Percentiles rank a stretch among this genome's conserved stretches.
Conservation (phyloP, 2,888 invertebrate species). For the Willowsia nigromaculata region DNA sequence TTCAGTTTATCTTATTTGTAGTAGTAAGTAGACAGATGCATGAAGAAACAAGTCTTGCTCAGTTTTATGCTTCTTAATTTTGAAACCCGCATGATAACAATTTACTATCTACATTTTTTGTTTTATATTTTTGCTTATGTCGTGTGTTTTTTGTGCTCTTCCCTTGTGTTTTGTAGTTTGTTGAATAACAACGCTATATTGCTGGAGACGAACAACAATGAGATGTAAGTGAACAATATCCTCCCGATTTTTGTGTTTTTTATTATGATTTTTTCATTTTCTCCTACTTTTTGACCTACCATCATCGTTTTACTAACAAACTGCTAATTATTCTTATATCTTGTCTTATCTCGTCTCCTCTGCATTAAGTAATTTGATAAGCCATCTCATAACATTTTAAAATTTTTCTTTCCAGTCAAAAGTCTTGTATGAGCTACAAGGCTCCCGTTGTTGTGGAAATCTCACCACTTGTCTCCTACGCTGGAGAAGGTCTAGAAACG, state of each 20-base stretch:
- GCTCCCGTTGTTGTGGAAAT: conserved; percentile 87
- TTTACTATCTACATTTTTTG: conserved; percentile 67
- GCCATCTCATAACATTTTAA: background rate
- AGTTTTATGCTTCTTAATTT: background rate
- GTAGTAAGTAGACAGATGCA: background rate
- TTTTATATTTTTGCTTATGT: conserved; percentile 71
- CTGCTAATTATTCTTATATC: too few relatives aligned
- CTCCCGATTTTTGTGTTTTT: conserved; percentile 4
- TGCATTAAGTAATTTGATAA: background rate
- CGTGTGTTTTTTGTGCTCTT: conserved; percentile 62
- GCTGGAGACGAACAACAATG: conserved; percentile 79
- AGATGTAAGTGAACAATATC: conserved; percentile 78
- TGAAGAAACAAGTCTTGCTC: background rate
- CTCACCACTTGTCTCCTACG: conserved; percentile 93
- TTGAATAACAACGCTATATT: conserved; percentile 79
- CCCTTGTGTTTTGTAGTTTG: conserved; percentile 75
- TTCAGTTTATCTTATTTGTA: background rate
- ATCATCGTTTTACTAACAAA: background rate
- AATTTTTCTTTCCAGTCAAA: conserved; percentile 80
- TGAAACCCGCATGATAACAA: conserved; percentile 34
- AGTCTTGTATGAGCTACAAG: conserved; percentile 80
- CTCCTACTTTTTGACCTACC: background rate
- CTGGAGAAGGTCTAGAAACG: conserved; percentile 90
- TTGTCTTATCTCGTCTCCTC: background rate
- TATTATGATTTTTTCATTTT: conserved; percentile 30